These are phyloP conservation scores for Entelurus aequoreus DNA, from an alignment of 2,113 vertebrate genomes.

Conservation along the genomic window DNA sequence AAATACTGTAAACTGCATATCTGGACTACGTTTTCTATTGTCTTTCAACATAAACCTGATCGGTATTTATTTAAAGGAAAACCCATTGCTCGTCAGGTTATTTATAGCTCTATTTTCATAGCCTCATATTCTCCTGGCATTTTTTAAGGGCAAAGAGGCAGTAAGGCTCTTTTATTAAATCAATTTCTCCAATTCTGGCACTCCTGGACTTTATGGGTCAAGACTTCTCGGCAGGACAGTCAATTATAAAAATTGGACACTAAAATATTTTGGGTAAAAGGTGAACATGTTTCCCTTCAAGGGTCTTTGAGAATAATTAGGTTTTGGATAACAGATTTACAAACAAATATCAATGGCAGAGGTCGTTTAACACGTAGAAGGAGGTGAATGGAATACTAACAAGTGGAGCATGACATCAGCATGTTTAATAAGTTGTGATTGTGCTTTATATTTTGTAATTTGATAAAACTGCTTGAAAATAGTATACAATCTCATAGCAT, in stretches of 20 bases:
- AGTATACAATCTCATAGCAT: conserved; percentile 69
- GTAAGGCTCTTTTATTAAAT: conserved; percentile 67
- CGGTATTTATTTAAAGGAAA: conserved; percentile 99
- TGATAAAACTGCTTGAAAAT: conserved; percentile 54
- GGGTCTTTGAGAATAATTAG: conserved; percentile 69
- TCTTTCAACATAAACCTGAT: conserved; percentile 99
- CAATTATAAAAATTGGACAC: conserved; percentile 78
- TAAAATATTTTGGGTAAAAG: conserved; percentile 76
- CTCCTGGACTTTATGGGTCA: conserved; percentile 73
- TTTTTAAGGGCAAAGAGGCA: conserved; percentile 72
- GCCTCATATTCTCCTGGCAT: conserved; percentile 72
- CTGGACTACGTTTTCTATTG: conserved; percentile 99
- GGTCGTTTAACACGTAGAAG: conserved; percentile 65
- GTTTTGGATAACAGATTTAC: conserved; percentile 69
- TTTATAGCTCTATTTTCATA: conserved; percentile 92
- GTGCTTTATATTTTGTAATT: conserved; percentile 55
- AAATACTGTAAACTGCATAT: conserved; percentile 99
- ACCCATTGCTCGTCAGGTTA: conserved; percentile 99
- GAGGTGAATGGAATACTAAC: conserved; percentile 68
- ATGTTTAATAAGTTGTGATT: conserved; percentile 37
- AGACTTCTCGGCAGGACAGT: conserved; percentile 62
- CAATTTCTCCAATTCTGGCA: conserved; percentile 72
- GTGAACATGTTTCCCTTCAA: conserved; percentile 60
- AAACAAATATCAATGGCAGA: conserved; percentile 46
- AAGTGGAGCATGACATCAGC: conserved; percentile 53